Evolutionary conservation across 2,113 vertebrate genomes (phyloP), one percentile per base, ranked within the genome.

Genomic region (Mystacornis crossleyi): DNA sequence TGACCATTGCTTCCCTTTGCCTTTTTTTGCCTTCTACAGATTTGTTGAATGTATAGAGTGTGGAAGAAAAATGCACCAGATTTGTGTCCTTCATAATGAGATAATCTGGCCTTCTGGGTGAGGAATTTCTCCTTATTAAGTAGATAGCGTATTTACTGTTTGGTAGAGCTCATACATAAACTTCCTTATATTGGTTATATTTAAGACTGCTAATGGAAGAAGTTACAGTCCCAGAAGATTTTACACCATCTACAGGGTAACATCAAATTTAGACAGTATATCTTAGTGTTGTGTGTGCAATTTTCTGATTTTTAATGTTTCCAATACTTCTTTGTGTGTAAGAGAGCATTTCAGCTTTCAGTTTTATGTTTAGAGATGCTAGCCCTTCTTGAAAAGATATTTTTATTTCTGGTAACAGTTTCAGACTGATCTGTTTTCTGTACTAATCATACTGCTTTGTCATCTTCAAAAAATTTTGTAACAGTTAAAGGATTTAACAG

Each of bases 51-150:
- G 99, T 98, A 98, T 94, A 33, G 99, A 99, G 85, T 99, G 99
- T 82, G 99, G 99, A 95, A 99, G 99, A 97, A 99, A 99, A 98
- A 99, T 99, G 99, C 99, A 99, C 94, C 99, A 99, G 98, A 99
- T 99, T 95, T 99, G 99, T 94, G 99, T 99, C 79, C 98, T 99
- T 96, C 99, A 99, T 97, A 97, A 99, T 90, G 99, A 99, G 70
- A 98, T 99, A 66, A 99, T 99, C 96, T 99, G 99, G 99, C 99
- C 99, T 11, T 97, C 98, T 66, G 99, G 99, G 99, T 99, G 73
- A 99, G 99, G 54, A 90, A 51, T 91, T 88, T 87, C 70, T 93
- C n/a, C 38, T 73, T 71, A 28, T 65, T 71, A 50, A 66, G 24
- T 72, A 70, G 28, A 69, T 34, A 64, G 6, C 29, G 5, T 78